A percentile compares a stretch with the other conserved stretches of the same genome.
Conservation (phyloP, 2,888 invertebrate genomes). For the Autographa pulchrina region DNA sequence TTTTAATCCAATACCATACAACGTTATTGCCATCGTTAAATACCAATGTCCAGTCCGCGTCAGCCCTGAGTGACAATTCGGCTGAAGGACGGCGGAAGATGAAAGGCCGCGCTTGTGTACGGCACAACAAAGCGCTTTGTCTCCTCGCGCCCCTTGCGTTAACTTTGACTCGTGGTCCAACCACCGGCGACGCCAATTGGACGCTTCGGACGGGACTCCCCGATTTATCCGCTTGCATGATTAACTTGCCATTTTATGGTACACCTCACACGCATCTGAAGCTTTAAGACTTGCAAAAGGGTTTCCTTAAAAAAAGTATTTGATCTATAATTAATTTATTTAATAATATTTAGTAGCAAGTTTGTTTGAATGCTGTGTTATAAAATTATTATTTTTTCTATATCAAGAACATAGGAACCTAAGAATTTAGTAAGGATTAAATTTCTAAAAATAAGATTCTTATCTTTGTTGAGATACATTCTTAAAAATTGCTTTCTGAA, state of each 20-base stretch:
- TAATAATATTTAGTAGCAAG: no score
- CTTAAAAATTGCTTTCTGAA: not conserved
- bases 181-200: conserved; percentile 43
- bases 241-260: conserved; percentile 17
- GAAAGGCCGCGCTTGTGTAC: conserved; percentile 79
- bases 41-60: conserved; percentile 41
- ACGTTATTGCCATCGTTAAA: not conserved
- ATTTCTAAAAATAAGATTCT: no score
- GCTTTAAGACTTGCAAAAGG: not conserved
- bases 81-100: conserved; percentile 78
- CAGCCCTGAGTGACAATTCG: conserved; percentile 71
- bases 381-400: no score
- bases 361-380: no score
- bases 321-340: no score
- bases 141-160: conserved; percentile 73
- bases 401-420: no score
- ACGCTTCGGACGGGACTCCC: conserved; percentile 36
- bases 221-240: conserved; percentile 20
- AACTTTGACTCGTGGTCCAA: conserved; percentile 61
- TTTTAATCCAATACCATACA: not conserved
- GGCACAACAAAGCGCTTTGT: conserved; percentile 84
- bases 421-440: no score
- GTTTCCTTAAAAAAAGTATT: not conserved
- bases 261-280: not conserved
- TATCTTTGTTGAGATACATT: not conserved